Conservation (phyloP, 2,797 vertebrate genomes). For the Spea hammondii region DNA sequence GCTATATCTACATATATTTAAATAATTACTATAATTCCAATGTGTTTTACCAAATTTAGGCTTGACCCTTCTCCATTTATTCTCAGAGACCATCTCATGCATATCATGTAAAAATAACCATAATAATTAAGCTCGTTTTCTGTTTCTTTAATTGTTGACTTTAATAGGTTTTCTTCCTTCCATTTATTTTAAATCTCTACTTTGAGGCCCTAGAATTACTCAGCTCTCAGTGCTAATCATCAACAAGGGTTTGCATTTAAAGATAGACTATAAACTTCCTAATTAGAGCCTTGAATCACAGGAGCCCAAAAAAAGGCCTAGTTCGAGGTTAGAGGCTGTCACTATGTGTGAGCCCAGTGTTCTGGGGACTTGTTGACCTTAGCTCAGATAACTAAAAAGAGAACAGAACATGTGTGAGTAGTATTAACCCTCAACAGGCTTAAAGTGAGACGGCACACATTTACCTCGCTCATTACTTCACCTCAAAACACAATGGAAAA, state of each 20-base stretch:
- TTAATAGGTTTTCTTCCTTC: conserved; percentile 52
- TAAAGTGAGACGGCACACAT: no score
- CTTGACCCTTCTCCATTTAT: conserved; percentile 19
- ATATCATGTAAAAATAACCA: conserved; percentile 51
- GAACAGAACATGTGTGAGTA: conserved; percentile 15
- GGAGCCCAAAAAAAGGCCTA: conserved; percentile 45
- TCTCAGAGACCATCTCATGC: conserved; percentile 48
- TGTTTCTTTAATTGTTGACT: conserved; percentile 53
- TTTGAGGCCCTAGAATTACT: conserved; percentile 51
- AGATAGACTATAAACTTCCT: conserved; percentile 53
- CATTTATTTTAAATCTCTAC: conserved; percentile 50
- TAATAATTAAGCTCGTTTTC: conserved; percentile 49
- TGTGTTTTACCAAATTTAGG: conserved; percentile 16
- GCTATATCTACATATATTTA: no score
- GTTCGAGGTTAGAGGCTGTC: conserved; percentile 46
- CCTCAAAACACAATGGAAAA: no score
- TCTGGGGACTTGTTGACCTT: conserved; percentile 37
- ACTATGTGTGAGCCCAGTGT: conserved; percentile 42
- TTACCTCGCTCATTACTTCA: no score
- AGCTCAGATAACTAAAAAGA: conserved; percentile 11
- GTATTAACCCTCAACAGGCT: conserved; percentile 17
- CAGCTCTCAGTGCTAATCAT: conserved; percentile 49
- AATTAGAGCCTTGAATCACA: conserved; percentile 50
- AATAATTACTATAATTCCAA: no score
- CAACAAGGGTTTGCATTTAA: conserved; percentile 49